Evolutionary conservation across 1,140 invertebrate genomes (phyloP), one percentile per base, ranked within the genome.

Genomic region (Drosophila lowei): DNA sequence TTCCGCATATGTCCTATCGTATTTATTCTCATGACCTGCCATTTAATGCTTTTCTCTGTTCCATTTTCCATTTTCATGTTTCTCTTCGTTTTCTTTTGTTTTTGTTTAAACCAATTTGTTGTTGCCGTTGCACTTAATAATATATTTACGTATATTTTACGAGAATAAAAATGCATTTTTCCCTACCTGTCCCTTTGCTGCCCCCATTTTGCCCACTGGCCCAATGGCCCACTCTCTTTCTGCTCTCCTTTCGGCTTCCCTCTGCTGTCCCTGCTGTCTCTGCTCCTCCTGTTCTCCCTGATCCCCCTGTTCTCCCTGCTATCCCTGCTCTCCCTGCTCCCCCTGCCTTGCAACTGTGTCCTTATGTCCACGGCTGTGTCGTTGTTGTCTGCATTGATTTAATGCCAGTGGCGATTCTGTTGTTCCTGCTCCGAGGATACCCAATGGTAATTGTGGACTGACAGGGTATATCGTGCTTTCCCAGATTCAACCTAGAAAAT

Each of bases 61-160:
- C 23, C 5, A 5, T 38, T 60, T 71, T 6, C 44, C 38, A 18
- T 49, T 52, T 57, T n/a, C n/a, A n/a, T n/a, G n/a, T 65, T 80
- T 68, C 23, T 25, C 5, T 5, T 4, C 23, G n/a, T n/a, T n/a
- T 25, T 3, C 3, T 28, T 28, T 18, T 67, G 6, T 46, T 44
- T 46, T 34, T 1, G 3, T 34, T 49, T 60, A 54, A 75, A 50
- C 52, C 55, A 64, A 75, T 86, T 81, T 81, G 72, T 72, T 67
- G 50, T 6, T 38, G 38, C 6, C 48, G 47, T 50, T 56, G 55
- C 73, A 77, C 68, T 86, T 86, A 88, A 86, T 50, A 78, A 71
- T 72, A 67, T 77, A 67, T 74, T 84, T 85, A 84, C 79, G 71
- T 84, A 63, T 76, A 79, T 77, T 77, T 73, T 67, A 64, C 48